Percentiles rank a stretch among this genome's conserved stretches.
These are phyloP conservation scores for Petrocephalus schoutedeni DNA, from an alignment of 2,797 vertebrate genomes.

Conservation along the genomic window DNA sequence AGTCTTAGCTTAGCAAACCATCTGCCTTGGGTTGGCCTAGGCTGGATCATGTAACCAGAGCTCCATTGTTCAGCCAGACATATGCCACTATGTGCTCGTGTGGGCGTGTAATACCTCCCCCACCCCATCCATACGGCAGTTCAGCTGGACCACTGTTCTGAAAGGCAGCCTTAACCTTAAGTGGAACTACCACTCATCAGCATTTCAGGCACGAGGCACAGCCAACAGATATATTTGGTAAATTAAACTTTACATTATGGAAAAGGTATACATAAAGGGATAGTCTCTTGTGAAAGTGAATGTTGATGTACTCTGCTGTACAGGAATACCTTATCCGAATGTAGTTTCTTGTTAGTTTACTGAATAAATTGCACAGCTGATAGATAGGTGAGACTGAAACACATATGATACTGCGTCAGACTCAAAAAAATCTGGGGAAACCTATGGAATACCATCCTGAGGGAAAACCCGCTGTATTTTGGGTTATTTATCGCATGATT, in stretches of 20 bases:
- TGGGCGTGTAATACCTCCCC: not conserved
- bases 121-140: not conserved
- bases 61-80: constrained; percentile 14
- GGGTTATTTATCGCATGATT: no score
- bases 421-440: no score
- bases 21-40: not conserved
- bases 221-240: not conserved
- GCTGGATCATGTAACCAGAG: not conserved
- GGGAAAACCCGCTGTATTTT: no score
- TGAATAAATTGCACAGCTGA: no score
- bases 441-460: no score
- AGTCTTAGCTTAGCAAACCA: constrained; percentile 1
- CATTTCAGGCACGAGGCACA: not conserved
- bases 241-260: not conserved
- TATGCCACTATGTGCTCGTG: not conserved
- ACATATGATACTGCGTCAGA: no score
- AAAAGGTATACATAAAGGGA: not conserved
- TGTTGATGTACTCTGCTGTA: not conserved
- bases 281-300: not conserved
- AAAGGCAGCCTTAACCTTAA: not conserved
- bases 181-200: not conserved
- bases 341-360: no score
- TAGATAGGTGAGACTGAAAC: no score
- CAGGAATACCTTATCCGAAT: no score
- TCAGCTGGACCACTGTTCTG: not conserved